phyloP scores from a whole-genome alignment of 2,113 vertebrate genomes.

The Ochotona princeps region DNA sequence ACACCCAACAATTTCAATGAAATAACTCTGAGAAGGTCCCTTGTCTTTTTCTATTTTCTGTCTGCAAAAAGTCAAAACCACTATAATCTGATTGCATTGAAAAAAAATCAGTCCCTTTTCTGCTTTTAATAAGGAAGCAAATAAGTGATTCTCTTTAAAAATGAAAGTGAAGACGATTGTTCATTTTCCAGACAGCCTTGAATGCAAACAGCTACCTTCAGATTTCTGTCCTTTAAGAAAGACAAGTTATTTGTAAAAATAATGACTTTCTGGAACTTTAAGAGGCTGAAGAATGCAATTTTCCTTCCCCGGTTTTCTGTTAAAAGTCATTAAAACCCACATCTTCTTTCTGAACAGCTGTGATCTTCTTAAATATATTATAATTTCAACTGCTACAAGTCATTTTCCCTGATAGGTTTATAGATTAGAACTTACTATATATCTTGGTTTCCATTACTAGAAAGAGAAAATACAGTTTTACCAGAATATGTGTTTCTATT shows the following conservation, averaged over 20 bases:
- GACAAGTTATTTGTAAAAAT: constrained; percentile 83
- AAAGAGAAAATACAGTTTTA: constrained; percentile 54
- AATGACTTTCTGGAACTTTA: constrained; percentile 80
- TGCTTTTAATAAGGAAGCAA: constrained; percentile 65
- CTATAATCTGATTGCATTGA: constrained; percentile 68
- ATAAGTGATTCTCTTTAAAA: constrained; percentile 69
- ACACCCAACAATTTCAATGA: constrained; percentile 60
- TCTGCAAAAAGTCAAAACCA: constrained; percentile 77
- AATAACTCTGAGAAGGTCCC: background rate
- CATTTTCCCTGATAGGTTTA: constrained; percentile 79
- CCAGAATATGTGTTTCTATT: constrained; percentile 43
- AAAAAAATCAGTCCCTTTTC: constrained; percentile 69
- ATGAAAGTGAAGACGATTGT: constrained; percentile 75
- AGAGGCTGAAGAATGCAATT: constrained; percentile 84
- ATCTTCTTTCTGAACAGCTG: constrained; percentile 79
- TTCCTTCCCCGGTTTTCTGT: constrained; percentile 82
- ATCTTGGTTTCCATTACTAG: constrained; percentile 80
- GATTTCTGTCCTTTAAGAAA: constrained; percentile 76
- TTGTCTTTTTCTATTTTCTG: constrained; percentile 57
- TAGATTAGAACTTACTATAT: constrained; percentile 76
- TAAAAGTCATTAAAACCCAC: constrained; percentile 84
- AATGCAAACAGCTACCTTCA: constrained; percentile 84
- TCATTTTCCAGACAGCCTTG: constrained; percentile 82
- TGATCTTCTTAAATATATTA: constrained; percentile 84
- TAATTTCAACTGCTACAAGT: constrained; percentile 77